These are phyloP conservation scores for Steinernema carpocapsae DNA, from an alignment of 2,888 invertebrate species.

Conservation along the genomic window DNA sequence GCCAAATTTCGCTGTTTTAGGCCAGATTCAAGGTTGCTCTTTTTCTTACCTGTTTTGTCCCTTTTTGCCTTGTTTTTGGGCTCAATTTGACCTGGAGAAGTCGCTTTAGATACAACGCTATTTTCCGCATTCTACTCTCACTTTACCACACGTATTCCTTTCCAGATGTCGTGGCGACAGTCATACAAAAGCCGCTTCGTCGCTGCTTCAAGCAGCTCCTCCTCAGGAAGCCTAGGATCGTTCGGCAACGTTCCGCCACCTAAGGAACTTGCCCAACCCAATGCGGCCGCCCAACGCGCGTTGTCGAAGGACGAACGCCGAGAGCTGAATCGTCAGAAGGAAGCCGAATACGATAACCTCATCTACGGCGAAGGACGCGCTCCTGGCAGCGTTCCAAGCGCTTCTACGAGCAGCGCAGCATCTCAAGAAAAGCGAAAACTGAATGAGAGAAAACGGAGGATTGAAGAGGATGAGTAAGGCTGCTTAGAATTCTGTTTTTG, in stretches of 20 bases:
- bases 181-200: constrained; percentile 15
- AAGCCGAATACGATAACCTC: constrained; percentile 19
- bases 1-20: too few relatives aligned
- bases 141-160: too few relatives aligned
- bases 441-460: constrained; percentile 19
- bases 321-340: not conserved
- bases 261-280: not conserved
- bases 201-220: not conserved
- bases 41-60: too few relatives aligned
- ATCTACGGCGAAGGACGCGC: not conserved
- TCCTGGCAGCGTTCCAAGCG: not conserved
- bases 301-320: not conserved
- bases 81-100: too few relatives aligned
- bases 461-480: constrained; percentile 17
- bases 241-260: constrained; percentile 20
- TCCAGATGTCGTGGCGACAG: constrained; percentile 21
- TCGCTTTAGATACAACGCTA: too few relatives aligned
- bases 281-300: not conserved
- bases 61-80: too few relatives aligned
- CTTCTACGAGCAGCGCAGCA: not conserved
- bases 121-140: too few relatives aligned
- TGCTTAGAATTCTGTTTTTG: not conserved
- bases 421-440: not conserved
- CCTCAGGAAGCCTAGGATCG: not conserved
- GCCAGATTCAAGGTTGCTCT: too few relatives aligned